These are phyloP conservation scores for Campylomormyrus tamandua DNA, from an alignment of 2,113 vertebrate genomes.

Conservation along the genomic window DNA sequence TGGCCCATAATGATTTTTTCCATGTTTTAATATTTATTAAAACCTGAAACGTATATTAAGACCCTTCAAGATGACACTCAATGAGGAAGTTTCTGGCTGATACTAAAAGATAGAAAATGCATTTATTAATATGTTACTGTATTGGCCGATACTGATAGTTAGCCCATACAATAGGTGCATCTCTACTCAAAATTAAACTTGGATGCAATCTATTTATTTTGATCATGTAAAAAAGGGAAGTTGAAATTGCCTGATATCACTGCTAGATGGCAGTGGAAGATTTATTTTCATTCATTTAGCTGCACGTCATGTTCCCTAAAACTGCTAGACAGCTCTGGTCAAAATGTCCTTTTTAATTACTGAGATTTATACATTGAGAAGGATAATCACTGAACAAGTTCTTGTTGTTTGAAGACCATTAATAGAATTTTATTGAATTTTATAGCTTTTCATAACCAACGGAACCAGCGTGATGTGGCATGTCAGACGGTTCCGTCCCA, in stretches of 20 bases:
- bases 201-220: too few relatives aligned
- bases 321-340: not conserved
- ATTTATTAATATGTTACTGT: too few relatives aligned
- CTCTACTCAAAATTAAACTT: too few relatives aligned
- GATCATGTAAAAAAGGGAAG: not conserved
- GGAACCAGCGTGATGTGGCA: conserved; percentile 72
- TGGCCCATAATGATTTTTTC: not conserved
- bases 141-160: too few relatives aligned
- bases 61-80: not conserved
- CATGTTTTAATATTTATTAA: not conserved
- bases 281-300: conserved; percentile 1
- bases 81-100: not conserved
- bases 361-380: not conserved
- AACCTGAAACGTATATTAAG: not conserved
- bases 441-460: conserved; percentile 53
- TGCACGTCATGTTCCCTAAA: too few relatives aligned
- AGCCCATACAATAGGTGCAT: too few relatives aligned
- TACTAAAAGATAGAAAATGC: too few relatives aligned
- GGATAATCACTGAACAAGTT: not conserved
- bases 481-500: conserved; percentile 72
- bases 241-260: not conserved
- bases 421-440: conserved; percentile 9
- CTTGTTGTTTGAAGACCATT: not conserved
- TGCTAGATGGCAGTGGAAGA: conserved; percentile 27
- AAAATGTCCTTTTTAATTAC: not conserved